phyloP scores from a whole-genome alignment of 2,888 invertebrate genomes.

The Eupithecia abbreviata region DNA sequence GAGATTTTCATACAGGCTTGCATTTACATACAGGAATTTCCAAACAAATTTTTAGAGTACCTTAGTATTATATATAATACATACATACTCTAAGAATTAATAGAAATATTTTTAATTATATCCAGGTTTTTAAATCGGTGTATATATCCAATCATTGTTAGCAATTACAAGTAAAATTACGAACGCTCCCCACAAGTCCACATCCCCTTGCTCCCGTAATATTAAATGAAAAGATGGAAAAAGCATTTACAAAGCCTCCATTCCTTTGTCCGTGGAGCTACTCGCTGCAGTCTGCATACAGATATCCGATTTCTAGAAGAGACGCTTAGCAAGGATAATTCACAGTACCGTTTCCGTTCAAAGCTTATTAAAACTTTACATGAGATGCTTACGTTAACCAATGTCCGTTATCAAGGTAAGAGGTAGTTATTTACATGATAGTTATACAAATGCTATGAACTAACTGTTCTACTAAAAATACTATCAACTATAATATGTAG shows the following conservation, averaged over 20 bases:
- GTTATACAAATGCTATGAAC: not conserved
- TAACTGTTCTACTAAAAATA: too few relatives aligned
- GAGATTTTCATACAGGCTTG: not conserved
- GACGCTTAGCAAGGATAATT: slow-evolving; percentile 29
- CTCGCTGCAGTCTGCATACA: slow-evolving; percentile 20
- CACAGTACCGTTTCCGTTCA: slow-evolving; percentile 24
- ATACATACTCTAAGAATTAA: too few relatives aligned
- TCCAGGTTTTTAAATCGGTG: too few relatives aligned
- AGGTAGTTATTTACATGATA: not conserved
- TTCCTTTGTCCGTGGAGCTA: slow-evolving; percentile 14
- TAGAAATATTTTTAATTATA: not conserved
- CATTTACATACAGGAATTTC: too few relatives aligned
- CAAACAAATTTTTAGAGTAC: too few relatives aligned
- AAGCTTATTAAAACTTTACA: slow-evolving; percentile 22
- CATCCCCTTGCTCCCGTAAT: not conserved
- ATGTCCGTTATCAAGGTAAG: not conserved
- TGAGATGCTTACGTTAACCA: slow-evolving; percentile 2
- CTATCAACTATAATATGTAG: too few relatives aligned
- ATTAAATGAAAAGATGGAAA: not conserved
- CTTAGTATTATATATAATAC: too few relatives aligned
- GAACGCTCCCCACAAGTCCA: not conserved
- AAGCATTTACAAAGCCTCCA: not conserved
- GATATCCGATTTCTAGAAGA: slow-evolving; percentile 27
- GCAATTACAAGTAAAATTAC: not conserved
- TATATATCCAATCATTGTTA: not conserved